Percentiles rank a stretch among this genome's conserved stretches.
Evolutionary conservation across 35 echinoderm and acorn worm genomes (phyloP).

Genomic region (Lytechinus pictus): DNA sequence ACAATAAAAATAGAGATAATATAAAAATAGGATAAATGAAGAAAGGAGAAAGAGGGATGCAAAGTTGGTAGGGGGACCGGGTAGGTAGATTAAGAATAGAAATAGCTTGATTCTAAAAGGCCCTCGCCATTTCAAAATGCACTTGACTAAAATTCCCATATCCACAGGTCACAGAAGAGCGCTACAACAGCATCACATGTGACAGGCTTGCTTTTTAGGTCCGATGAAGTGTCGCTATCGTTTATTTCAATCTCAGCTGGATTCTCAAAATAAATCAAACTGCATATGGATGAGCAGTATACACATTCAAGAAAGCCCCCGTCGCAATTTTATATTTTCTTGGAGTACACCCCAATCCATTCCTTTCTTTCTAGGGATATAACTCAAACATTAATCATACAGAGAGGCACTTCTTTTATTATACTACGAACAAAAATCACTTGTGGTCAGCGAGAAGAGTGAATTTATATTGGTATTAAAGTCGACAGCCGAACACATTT

Average conservation of each 20-base stretch:
- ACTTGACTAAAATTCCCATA: not conserved
- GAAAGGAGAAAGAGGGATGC: no score
- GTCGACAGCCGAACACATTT: not conserved
- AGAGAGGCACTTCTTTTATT: not conserved
- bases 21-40: no score
- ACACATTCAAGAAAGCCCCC: not conserved
- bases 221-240: slow-evolving; percentile 1
- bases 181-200: not conserved
- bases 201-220: slow-evolving; percentile 1
- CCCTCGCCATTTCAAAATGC: not conserved
- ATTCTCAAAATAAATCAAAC: not conserved
- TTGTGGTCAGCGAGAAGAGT: not conserved
- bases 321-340: not conserved
- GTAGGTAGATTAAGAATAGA: not conserved
- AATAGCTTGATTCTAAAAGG: not conserved
- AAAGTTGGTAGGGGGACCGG: no score
- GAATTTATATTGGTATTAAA: not conserved
- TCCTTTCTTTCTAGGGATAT: not conserved
- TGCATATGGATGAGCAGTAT: not conserved
- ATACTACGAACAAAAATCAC: not conserved
- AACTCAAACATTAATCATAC: not conserved
- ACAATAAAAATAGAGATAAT: no score
- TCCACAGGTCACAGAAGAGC: not conserved
- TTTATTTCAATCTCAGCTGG: not conserved
- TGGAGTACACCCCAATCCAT: not conserved